Base-by-base conservation (phyloP, 2,797 vertebrate genomes). In the Sandelia bainsii region DNA sequence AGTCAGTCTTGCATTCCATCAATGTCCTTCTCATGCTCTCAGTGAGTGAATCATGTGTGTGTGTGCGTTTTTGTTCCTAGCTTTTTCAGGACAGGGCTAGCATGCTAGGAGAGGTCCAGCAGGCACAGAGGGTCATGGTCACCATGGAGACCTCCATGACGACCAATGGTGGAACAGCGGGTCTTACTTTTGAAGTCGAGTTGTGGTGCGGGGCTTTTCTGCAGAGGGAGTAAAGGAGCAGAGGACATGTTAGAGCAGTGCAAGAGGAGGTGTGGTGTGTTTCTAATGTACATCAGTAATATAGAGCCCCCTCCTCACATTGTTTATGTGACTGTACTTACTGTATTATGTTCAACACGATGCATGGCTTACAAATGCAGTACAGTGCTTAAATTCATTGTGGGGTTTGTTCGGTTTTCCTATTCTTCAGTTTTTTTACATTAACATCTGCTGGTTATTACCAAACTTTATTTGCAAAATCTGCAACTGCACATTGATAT, bases 111-210 rank as follows among this genome's bases (percentile, higher is more conserved):
- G 75, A 90, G 84, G 72, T 79, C 77, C 73, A 83, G 66, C 62
- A 57, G 77, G 62, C 78, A 27, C 60, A 65, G 54, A 57, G 76
- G 81, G 82, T 82, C 77, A 80, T 12, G 23, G 90, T 93, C 85
- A 40, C 88, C 84, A 93, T 93, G 88, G 93, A 65, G 79, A 93
- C 87, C 73, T 87, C 91, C 89, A 84, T 90, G 87, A 83, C 77
- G 80, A 93, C 91, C 82, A 84, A 74, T 82, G 45, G 78, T 69
- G 63, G 82, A 73, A 72, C 71, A 23, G 54, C 50, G 65, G 84
- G 82, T 83, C 74, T 66, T 68, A 78, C 70, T 85, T 84, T 92
- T 90, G 83, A 85, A 86, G 79, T 77, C 51, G 54, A 58, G 69
- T 80, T 37, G 16, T 57, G 63, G 81, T 54, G 64, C 12, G 17